Conservation (phyloP, 1,140 invertebrate species). For the Apis cerana region DNA sequence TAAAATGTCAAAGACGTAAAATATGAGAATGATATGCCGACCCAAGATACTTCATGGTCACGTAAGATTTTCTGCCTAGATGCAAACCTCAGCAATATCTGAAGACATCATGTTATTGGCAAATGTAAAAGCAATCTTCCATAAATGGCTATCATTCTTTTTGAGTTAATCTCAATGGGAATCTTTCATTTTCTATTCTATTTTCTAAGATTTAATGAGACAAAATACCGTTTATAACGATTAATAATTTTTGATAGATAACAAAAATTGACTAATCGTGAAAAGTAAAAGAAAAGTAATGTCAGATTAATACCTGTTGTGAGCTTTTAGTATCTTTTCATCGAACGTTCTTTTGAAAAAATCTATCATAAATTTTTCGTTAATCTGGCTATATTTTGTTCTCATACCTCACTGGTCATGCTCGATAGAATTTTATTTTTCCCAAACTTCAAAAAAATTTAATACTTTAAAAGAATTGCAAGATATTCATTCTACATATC, state of each 20-base stretch:
- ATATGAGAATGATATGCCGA: constrained; percentile 13
- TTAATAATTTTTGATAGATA: too few relatives aligned
- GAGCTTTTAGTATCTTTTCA: not conserved
- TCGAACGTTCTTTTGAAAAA: not conserved
- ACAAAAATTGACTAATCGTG: too few relatives aligned
- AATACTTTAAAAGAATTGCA: not conserved
- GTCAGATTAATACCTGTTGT: too few relatives aligned
- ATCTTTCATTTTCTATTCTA: not conserved
- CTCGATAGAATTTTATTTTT: not conserved
- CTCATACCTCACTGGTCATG: not conserved
- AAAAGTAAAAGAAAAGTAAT: too few relatives aligned
- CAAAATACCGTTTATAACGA: too few relatives aligned
- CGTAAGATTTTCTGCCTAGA: constrained; percentile 9
- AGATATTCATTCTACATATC: too few relatives aligned
- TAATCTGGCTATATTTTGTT: not conserved
- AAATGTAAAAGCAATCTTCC: not conserved
- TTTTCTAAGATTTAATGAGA: too few relatives aligned
- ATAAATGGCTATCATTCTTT: not conserved
- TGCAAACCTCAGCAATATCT: constrained; percentile 13
- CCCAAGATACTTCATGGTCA: constrained; percentile 14
- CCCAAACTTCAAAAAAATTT: not conserved
- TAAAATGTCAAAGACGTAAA: constrained; percentile 12
- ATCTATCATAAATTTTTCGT: not conserved
- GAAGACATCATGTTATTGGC: not conserved
- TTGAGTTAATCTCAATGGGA: not conserved